These are phyloP conservation scores for Lepidotrigona ventralis DNA, from an alignment of 1,140 invertebrate genomes.

Conservation along the genomic window DNA sequence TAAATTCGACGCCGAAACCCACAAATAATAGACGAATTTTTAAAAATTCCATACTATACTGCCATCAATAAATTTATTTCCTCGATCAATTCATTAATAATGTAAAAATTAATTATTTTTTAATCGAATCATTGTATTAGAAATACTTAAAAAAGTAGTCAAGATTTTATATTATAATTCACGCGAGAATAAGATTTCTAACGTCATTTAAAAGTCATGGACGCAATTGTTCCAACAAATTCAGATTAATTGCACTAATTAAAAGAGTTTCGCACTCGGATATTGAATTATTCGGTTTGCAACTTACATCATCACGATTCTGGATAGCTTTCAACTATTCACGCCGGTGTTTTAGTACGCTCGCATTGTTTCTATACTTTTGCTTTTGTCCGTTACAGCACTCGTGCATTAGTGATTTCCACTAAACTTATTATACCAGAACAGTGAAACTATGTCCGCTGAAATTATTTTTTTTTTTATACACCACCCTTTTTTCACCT, in stretches of 20 bases:
- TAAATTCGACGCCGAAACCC: background rate
- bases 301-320: background rate
- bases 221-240: constrained; percentile 17
- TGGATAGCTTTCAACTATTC: background rate
- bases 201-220: background rate
- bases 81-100: too few species aligned
- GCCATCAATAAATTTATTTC: too few species aligned
- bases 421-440: background rate
- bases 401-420: background rate
- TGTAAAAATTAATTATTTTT: too few species aligned
- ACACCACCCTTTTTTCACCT: background rate
- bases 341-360: background rate
- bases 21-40: background rate
- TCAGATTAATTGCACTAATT: constrained; percentile 16
- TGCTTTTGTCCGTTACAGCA: background rate
- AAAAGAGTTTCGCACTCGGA: background rate
- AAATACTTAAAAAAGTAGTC: too few species aligned
- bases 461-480: background rate
- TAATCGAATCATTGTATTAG: too few species aligned
- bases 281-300: constrained; percentile 33
- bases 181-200: too few species aligned
- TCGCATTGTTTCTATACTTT: background rate
- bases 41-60: background rate
- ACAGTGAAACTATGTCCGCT: background rate
- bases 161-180: too few species aligned